Base-by-base conservation (phyloP, 2,113 vertebrate species). In the Bufo gargarizans region DNA sequence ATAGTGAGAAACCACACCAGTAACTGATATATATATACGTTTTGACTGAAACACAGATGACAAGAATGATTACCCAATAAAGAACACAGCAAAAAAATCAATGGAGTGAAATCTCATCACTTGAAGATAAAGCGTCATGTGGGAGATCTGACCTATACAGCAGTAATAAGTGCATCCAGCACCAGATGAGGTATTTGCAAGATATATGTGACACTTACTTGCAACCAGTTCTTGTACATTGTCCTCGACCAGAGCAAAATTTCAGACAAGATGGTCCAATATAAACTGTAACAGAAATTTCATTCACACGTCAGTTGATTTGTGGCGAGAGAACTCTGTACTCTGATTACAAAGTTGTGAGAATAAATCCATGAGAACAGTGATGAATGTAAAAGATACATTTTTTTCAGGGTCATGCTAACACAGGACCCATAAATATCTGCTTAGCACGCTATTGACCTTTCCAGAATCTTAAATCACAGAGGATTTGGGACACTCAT, bases 211-310 rank as follows among this genome's bases (percentile, higher is more conserved):
- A 88, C 61, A 91, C 97, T 95, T 96, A 99, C 98, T 97, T 99
- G 98, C 98, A 99, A 90, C 98, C 98, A 63, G 95, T 98, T 86
- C 95, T 96, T 69, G 97, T 97, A 90, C 98, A 99, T 86, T 98
- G 97, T 95, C 98, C 98, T 95, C 97, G 93, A 59, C 98, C 98
- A 77, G 97, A 99, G 92, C 98, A 99, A 93, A 99, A 99, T 84
- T 96, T 98, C 91, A 98, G 96, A 92, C 98, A 99, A 4, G 98
- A 96, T 4, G 98, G 98, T 76, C 98, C 98, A 61, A 99, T 95
- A 90, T 99, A 99, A 91, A 99, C 98, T 99, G 92, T 84, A 91
- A 89, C 90, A 90, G 86, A 93, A 91, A 93, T 69, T 33, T 55
- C 0, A 84, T 84, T 71, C 33, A 53, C 20, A 55, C 8, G n/a